Conservation (phyloP, 2,113 vertebrate genomes). For the Channa argus region DNA sequence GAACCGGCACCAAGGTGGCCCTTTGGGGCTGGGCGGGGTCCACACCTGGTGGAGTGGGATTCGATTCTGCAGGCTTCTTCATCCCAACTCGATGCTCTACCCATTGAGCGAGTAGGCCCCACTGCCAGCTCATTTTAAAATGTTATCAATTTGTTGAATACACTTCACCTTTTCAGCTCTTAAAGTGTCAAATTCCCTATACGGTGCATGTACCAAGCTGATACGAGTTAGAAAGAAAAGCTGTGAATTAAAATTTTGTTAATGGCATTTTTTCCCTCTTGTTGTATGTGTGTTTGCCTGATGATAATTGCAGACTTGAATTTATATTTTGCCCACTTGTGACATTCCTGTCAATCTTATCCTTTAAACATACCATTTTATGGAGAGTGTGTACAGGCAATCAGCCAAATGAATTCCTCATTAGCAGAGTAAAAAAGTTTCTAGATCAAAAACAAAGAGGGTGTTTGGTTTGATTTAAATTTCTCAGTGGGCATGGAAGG, state of each 20-base stretch:
- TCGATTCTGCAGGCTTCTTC: no score
- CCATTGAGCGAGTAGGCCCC: no score
- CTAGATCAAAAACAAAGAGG: constrained; percentile 17
- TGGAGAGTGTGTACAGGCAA: neutral
- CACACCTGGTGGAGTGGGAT: no score
- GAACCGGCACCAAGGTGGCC: no score
- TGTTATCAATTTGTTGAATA: no score
- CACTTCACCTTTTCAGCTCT: neutral
- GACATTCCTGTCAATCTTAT: neutral
- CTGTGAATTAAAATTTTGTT: no score
- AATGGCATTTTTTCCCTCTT: neutral
- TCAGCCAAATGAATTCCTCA: constrained; percentile 20
- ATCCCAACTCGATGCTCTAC: no score
- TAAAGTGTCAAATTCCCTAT: neutral
- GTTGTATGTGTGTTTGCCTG: neutral
- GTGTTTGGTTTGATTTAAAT: constrained; percentile 12
- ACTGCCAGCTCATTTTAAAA: no score
- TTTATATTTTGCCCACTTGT: neutral
- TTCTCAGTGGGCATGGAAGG: constrained; percentile 8
- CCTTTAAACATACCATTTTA: neutral
- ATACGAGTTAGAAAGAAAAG: neutral
- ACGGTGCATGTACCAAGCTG: neutral
- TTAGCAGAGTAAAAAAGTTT: constrained; percentile 12
- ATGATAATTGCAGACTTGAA: constrained; percentile 34
- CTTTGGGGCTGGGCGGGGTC: no score